Evolutionary conservation across 2,888 invertebrate genomes (phyloP), one percentile per base, ranked within the genome.

Genomic region (Diachrysia chrysitis): DNA sequence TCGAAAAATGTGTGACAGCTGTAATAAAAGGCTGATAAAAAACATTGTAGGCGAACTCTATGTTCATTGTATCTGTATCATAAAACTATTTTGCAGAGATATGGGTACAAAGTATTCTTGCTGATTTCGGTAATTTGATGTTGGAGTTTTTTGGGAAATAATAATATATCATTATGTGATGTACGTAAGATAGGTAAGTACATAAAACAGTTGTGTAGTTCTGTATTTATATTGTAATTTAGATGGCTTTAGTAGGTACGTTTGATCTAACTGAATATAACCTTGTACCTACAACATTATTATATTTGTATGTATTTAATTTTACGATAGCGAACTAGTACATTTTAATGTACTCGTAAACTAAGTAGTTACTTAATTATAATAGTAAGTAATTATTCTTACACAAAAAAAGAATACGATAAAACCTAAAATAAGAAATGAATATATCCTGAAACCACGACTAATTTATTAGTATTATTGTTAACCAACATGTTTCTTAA

Each of bases 21-120:
- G 19, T 68, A 66, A 66, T 75, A 75, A 68, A 72, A 63, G 29
- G 21, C 48, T 58, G 37, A 76, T 73, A 64, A 63, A 42, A 68
- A 68, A 42, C 48, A 64, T 66, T 63, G 54, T 78, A 63, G 9
- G 12, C 46, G 55, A 19, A 48, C 53, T 58, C 58, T 56, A 37
- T 66, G 42, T 56, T 60, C 37, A 29, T 68, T 61, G 65, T 67
- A 59, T 64, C 14, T 21, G 5, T 53, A 53, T 51, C 56, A 61
- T 65, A 62, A 59, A 71, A 76, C 46, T 63, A 48, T 37, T 66
- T 53, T 57, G n/a, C 17, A 55, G 29, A 51, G 14, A 56, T 53
- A 23, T 58, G 56, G 63, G 17, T 25, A 29, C 57, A 21, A 10
- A 42, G 19, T 60, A 32, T 48, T 0, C 10, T 51, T 59, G 14